Evolutionary conservation across 2,113 vertebrate species (phyloP).

Genomic region (Gulo gulo): DNA sequence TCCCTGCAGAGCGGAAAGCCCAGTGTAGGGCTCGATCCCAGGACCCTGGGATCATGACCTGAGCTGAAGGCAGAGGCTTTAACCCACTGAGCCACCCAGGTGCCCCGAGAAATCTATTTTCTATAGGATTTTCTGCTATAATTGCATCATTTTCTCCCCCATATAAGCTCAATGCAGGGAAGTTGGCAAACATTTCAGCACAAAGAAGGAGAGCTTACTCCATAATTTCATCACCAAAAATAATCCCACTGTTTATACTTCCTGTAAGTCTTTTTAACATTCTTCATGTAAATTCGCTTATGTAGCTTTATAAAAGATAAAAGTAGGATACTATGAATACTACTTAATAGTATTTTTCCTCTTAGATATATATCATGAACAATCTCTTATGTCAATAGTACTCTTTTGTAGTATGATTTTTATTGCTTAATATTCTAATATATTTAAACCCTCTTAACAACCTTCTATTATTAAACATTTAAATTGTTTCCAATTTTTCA

Average conservation of each 20-base stretch:
- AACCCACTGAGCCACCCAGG: too few species aligned
- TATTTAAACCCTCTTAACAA: conserved; percentile 1
- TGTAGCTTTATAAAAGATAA: not conserved
- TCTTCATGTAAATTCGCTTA: not conserved
- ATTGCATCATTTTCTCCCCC: not conserved
- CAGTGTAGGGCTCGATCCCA: too few species aligned
- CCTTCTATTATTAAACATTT: conserved; percentile 34
- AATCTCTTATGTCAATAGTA: conserved; percentile 45
- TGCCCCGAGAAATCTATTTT: not conserved
- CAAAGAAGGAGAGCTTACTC: not conserved
- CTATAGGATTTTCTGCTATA: not conserved
- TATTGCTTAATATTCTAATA: conserved; percentile 47
- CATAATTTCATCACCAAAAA: not conserved
- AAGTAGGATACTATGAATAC: not conserved
- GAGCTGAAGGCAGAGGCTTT: too few species aligned
- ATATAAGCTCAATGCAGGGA: not conserved
- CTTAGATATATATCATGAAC: not conserved
- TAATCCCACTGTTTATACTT: not conserved
- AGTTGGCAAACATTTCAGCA: not conserved
- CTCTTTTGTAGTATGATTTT: conserved; percentile 13
- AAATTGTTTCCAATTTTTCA: conserved; percentile 43
- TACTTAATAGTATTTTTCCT: conserved; percentile 14
- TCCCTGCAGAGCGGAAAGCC: too few species aligned
- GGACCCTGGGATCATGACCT: too few species aligned
- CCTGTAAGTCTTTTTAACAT: not conserved